phyloP scores from a whole-genome alignment of 2,113 vertebrate genomes.

The Percina caprodes region DNA sequence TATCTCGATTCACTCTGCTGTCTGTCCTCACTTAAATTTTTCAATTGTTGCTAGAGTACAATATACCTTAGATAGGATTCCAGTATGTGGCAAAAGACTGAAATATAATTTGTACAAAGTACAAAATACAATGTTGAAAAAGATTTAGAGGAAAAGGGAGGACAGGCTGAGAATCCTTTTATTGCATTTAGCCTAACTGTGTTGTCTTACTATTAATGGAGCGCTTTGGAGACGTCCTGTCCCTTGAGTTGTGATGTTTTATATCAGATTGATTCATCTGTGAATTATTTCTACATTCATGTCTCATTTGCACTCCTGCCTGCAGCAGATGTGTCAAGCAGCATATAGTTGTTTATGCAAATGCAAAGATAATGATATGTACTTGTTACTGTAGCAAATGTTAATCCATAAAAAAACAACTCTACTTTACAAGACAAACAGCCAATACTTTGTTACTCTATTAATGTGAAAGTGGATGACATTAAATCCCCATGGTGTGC shows the following conservation, averaged over 20 bases:
- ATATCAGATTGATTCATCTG: constrained; percentile 63
- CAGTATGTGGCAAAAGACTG: constrained; percentile 26
- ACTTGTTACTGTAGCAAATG: constrained; percentile 42
- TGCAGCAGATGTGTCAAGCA: constrained; percentile 43
- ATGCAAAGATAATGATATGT: constrained; percentile 52
- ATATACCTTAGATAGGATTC: not conserved
- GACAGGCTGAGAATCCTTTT: constrained; percentile 23
- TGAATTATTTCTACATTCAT: constrained; percentile 52
- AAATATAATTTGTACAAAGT: constrained; percentile 9
- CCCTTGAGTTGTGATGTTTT: constrained; percentile 38
- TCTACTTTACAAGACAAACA: constrained; percentile 43
- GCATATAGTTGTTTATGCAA: constrained; percentile 50
- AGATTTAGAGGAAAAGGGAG: constrained; percentile 7
- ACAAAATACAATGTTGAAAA: constrained; percentile 6
- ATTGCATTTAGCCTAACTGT: constrained; percentile 40
- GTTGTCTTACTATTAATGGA: constrained; percentile 68
- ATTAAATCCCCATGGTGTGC: constrained; percentile 62
- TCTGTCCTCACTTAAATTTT: constrained; percentile 10
- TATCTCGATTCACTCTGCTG: not conserved
- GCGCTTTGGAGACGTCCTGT: constrained; percentile 45
- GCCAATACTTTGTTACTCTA: constrained; percentile 55
- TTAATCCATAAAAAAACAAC: constrained; percentile 19
- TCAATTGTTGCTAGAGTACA: not conserved
- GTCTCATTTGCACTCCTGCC: constrained; percentile 41
- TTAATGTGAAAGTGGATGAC: constrained; percentile 67